Conservation (phyloP, 2,888 invertebrate species). For the Chesias legatella region DNA sequence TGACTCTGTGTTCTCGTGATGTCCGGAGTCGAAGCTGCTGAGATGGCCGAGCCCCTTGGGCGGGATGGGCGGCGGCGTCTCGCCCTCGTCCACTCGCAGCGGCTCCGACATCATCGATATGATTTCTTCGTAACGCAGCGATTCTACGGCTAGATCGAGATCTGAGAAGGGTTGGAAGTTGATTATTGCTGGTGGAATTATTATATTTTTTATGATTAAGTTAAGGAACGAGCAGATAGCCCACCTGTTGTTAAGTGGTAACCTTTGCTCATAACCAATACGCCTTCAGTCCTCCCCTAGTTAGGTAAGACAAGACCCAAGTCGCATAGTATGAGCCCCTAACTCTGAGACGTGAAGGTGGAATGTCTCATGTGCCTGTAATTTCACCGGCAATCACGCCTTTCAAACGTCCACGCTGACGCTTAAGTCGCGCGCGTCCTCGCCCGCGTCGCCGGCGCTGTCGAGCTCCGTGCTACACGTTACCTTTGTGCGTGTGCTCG, state of each 20-base stretch:
- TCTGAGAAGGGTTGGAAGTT: conserved; percentile 39
- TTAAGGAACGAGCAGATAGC: too few species aligned
- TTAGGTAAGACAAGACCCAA: too few species aligned
- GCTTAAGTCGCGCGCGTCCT: conserved; percentile 68
- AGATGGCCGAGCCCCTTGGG: conserved; percentile 71
- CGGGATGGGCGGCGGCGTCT: conserved; percentile 70
- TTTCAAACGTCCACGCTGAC: conserved; percentile 66
- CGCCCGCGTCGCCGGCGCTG: conserved; percentile 58
- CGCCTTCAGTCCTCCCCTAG: too few species aligned
- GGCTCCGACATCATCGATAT: conserved; percentile 74
- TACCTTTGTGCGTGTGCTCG: too few species aligned
- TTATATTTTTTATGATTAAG: too few species aligned
- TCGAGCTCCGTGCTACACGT: conserved; percentile 60
- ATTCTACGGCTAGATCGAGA: conserved; percentile 64
- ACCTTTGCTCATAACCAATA: too few species aligned
- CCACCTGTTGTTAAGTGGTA: too few species aligned
- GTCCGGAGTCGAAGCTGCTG: conserved; percentile 71
- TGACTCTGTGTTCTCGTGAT: conserved; percentile 70
- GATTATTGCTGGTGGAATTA: not conserved
- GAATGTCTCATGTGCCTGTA: too few species aligned
- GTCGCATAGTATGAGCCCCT: too few species aligned
- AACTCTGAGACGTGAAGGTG: too few species aligned
- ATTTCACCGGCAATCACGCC: too few species aligned
- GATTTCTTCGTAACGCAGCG: conserved; percentile 70
- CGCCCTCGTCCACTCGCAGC: conserved; percentile 61